Evolutionary conservation across 2,888 invertebrate genomes (phyloP).

Genomic region (Trichopoda pennipes): DNA sequence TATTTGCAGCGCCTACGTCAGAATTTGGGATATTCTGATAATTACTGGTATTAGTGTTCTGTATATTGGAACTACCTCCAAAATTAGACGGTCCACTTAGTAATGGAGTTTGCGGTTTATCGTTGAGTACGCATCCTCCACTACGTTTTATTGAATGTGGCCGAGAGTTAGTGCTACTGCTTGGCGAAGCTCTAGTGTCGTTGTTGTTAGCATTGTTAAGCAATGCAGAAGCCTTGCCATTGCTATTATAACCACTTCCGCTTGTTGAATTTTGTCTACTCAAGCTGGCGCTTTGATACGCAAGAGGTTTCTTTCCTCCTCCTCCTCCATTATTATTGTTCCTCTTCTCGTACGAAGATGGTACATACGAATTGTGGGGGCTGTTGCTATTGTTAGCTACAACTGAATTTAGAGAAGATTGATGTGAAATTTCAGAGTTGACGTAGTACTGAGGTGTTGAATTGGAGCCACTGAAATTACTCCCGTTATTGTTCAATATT

Average conservation of each 20-base stretch:
- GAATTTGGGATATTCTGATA: conserved; percentile 54
- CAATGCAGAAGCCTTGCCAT: conserved; percentile 73
- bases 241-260: conserved; percentile 67
- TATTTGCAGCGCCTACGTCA: conserved; percentile 56
- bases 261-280: conserved; percentile 69
- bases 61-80: conserved; percentile 53
- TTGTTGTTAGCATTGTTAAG: conserved; percentile 71
- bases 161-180: conserved; percentile 72
- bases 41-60: conserved; percentile 45
- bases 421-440: conserved; percentile 70
- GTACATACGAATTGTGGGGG: conserved; percentile 68
- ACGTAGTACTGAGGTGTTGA: conserved; percentile 77
- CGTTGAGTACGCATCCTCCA: conserved; percentile 64
- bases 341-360: conserved; percentile 75
- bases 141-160: conserved; percentile 75
- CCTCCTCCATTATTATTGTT: conserved; percentile 70
- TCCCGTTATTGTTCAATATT: conserved; percentile 73
- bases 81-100: conserved; percentile 74
- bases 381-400: conserved; percentile 57
- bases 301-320: conserved; percentile 60
- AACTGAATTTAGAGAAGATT: conserved; percentile 2
- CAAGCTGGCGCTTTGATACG: conserved; percentile 62
- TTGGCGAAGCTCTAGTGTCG: conserved; percentile 76
- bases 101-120: conserved; percentile 75
- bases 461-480: conserved; percentile 74